Percentiles rank a stretch among this genome's conserved stretches.
Conservation (phyloP, 2,113 vertebrate species). For the Hippocampus comes region DNA sequence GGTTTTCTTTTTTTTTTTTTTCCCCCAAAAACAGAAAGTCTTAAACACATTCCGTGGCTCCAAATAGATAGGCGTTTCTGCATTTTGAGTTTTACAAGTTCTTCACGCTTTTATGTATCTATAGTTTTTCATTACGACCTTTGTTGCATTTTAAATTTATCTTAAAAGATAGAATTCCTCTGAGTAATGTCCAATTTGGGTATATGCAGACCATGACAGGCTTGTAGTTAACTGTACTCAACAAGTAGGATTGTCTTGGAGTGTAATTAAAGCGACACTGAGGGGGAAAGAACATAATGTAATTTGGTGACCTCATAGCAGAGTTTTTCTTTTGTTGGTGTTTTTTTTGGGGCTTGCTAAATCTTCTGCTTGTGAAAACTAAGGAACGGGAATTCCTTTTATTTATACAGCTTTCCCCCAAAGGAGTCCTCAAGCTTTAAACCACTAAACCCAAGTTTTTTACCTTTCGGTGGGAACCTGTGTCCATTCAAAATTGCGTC, state of each 20-base stretch:
- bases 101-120: slow-evolving; percentile 37
- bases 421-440: slow-evolving; percentile 78
- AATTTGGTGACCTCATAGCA: slow-evolving; percentile 89
- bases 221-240: slow-evolving; percentile 85
- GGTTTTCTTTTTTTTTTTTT: not conserved
- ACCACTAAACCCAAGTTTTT: slow-evolving; percentile 77
- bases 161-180: slow-evolving; percentile 71
- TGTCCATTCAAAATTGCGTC: slow-evolving; percentile 70
- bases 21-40: not conserved
- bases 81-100: slow-evolving; percentile 26
- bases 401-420: slow-evolving; percentile 83
- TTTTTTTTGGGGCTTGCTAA: slow-evolving; percentile 68
- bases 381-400: slow-evolving; percentile 82
- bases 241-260: slow-evolving; percentile 82
- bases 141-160: slow-evolving; percentile 54
- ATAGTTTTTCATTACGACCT: slow-evolving; percentile 17
- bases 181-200: slow-evolving; percentile 77
- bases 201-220: slow-evolving; percentile 77
- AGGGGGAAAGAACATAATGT: slow-evolving; percentile 87
- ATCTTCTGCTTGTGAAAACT: slow-evolving; percentile 78
- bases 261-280: slow-evolving; percentile 85
- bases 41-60: not conserved
- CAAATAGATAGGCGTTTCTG: slow-evolving; percentile 17
- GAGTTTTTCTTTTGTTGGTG: slow-evolving; percentile 28
- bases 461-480: slow-evolving; percentile 76